Conservation (phyloP, 30 jellyfish, hydroid and myxozoan genomes). For the Pelagia noctiluca region DNA sequence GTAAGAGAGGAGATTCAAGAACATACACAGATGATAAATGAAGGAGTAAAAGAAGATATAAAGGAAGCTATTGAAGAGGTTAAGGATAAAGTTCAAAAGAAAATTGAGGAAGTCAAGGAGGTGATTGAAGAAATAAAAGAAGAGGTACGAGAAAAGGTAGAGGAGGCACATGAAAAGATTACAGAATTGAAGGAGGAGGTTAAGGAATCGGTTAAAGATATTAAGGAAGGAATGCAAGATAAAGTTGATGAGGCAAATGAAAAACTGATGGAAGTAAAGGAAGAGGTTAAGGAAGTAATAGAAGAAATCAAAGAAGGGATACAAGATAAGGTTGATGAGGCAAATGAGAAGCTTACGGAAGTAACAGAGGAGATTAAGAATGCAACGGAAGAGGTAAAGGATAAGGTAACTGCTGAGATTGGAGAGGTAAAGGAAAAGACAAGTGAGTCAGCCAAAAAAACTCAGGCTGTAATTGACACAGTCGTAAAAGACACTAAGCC, state of each 20-base stretch:
- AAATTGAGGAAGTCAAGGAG: background rate
- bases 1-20: background rate
- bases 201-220: background rate
- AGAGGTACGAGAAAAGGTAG: background rate
- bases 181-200: constrained; percentile 4
- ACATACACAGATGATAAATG: background rate
- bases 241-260: constrained; percentile 7
- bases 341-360: background rate
- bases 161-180: background rate
- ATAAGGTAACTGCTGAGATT: background rate
- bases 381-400: background rate
- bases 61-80: background rate
- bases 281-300: background rate
- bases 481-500: background rate
- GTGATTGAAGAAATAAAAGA: background rate
- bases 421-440: background rate
- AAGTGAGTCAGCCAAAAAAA: background rate
- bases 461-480: background rate
- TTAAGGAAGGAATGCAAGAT: background rate
- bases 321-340: background rate
- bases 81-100: background rate
- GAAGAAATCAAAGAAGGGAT: constrained; percentile 17
- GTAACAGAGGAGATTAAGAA: constrained; percentile 12
- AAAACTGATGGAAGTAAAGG: background rate
- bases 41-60: background rate